Base-by-base conservation (phyloP, 2,797 vertebrate species). In the Brachymystax lenok region DNA sequence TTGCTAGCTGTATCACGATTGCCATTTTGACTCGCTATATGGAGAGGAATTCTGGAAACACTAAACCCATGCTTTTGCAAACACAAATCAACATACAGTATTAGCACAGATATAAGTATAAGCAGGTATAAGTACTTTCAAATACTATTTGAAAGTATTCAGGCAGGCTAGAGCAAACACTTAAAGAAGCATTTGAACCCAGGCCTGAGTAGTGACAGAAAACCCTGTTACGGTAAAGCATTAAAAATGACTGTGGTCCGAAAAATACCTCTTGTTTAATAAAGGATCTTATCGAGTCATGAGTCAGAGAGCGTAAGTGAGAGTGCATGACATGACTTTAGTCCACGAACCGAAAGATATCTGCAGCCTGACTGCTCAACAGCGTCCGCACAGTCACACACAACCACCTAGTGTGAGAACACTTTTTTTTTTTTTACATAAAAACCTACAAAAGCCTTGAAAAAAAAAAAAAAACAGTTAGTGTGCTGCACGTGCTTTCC, bases 261-360 rank as follows among this genome's bases (percentile, higher is more conserved):
- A 28, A 52, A 54, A 73, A 73, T 28, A 16, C 16, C 27, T 19
- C 52, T 52, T n/a, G 40, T 46, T 46, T 21, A 59, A 59, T 21
- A 10, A 59, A 8, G 56, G 56, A 46, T 28, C 8, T 33, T 35
- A 67, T 16, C 51, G 40, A 46, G 68, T 12, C 33, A 71, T 71
- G 52, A 71, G 68, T 59, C 68, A 64, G 46, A 46, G 14, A 61
- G 71, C n/a, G 33, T 51, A 28, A 69, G 66, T 52, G 21, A 76
- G 50, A 69, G 24, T 76, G 30, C 75, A 27, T 63, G 6, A 80
- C 7, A 70, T 73, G 71, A 73, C n/a, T 71, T 52, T 51, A 59
- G 71, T 59, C 51, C 71, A 73, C 33, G 33, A 59, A 50, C 17
- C 24, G n/a, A 61, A 19, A 12, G 14, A 74, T 64, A 14, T 14